phyloP scores from a whole-genome alignment of 2,888 invertebrate genomes.

The Luperina nickerlii region DNA sequence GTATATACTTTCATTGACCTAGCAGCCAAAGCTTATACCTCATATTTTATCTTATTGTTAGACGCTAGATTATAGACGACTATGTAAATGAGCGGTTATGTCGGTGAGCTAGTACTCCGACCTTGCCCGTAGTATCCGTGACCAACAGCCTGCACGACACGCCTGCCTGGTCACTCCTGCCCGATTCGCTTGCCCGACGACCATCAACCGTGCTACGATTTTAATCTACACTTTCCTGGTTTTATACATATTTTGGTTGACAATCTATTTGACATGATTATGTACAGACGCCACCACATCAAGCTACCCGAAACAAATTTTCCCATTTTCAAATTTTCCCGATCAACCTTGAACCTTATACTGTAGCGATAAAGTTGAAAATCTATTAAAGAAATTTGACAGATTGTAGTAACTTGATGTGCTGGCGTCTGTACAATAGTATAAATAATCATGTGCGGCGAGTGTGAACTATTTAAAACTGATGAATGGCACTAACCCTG shows the following conservation, averaged over 20 bases:
- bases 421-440: neutral
- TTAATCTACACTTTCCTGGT: slow-evolving; percentile 12
- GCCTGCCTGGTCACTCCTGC: slow-evolving; percentile 13
- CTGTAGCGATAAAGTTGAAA: no score
- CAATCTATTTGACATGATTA: slow-evolving; percentile 13
- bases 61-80: slow-evolving; percentile 17
- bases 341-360: no score
- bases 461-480: neutral
- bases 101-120: slow-evolving; percentile 34
- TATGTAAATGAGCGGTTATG: slow-evolving; percentile 41
- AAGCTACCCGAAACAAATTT: no score
- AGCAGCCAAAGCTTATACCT: neutral
- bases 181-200: neutral
- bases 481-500: neutral
- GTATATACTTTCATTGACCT: slow-evolving; percentile 37
- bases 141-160: slow-evolving; percentile 22
- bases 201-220: slow-evolving; percentile 13
- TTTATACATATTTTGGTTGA: neutral
- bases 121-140: slow-evolving; percentile 47
- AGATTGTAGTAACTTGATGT: no score
- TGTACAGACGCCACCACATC: neutral
- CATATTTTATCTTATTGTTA: slow-evolving; percentile 12
- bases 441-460: neutral
- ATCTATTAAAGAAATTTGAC: no score
- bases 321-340: no score